Evolutionary conservation across 2,113 vertebrate genomes (phyloP).

Genomic region (Aptenodytes patagonicus): DNA sequence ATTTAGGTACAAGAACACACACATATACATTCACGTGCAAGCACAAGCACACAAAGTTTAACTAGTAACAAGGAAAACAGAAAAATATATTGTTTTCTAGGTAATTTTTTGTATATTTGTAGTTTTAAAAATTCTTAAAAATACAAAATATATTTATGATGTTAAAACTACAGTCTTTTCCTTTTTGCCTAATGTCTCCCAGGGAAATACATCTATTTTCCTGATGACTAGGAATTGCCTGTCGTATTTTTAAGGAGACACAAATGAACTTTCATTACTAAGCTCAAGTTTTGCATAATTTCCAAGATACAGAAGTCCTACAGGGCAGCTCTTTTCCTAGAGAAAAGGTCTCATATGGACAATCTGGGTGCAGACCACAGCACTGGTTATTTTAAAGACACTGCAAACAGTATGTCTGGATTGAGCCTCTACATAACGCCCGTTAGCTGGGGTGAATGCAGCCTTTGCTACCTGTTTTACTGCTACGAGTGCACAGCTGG

Average conservation of each 20-base stretch:
- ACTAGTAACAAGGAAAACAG: not conserved
- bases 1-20: not conserved
- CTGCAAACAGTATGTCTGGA: not conserved
- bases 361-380: not conserved
- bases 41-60: not conserved
- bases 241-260: not conserved
- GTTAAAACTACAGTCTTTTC: not conserved
- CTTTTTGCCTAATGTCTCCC: not conserved
- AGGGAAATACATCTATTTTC: not conserved
- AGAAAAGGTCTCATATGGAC: not conserved
- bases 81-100: not conserved
- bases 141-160: not conserved
- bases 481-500: too few species aligned
- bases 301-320: not conserved
- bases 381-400: not conserved
- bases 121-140: not conserved
- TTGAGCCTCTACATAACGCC: accelerated
- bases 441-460: not conserved
- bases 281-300: not conserved
- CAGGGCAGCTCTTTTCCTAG: not conserved
- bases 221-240: not conserved
- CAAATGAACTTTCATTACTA: not conserved
- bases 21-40: not conserved
- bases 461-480: not conserved
- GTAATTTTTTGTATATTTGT: not conserved